phyloP scores from a whole-genome alignment of 2,888 invertebrate genomes.

The Pseudoips prasinana region DNA sequence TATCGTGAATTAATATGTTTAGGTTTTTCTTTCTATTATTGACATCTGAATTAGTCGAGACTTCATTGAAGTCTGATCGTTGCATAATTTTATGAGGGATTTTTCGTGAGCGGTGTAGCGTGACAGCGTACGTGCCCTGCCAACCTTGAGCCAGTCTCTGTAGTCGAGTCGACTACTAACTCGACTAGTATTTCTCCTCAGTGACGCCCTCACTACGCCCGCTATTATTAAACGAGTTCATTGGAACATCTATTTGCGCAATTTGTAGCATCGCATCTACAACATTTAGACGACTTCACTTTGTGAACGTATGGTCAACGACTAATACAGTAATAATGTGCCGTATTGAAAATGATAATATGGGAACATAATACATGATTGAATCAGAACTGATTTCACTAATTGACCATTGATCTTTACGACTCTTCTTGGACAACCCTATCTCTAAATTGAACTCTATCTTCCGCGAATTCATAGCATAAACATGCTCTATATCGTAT shows the following conservation, averaged over 20 bases:
- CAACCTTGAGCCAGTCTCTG: conserved; percentile 64
- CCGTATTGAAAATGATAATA: conserved; percentile 4
- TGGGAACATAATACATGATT: conserved; percentile 13
- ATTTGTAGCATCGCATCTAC: conserved; percentile 72
- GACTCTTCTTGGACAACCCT: too few species aligned
- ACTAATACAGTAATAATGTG: conserved; percentile 24
- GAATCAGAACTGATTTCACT: conserved; percentile 19
- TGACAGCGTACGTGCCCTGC: conserved; percentile 36
- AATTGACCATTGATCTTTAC: conserved; percentile 26
- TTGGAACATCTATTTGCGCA: conserved; percentile 82
- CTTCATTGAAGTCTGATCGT: background rate
- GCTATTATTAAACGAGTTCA: conserved; percentile 81
- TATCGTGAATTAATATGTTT: too few species aligned
- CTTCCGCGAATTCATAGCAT: conserved; percentile 13
- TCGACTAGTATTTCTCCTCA: conserved; percentile 53
- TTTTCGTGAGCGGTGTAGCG: conserved; percentile 45
- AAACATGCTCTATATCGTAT: conserved; percentile 9
- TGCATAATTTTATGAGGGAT: conserved; percentile 30
- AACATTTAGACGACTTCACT: conserved; percentile 73
- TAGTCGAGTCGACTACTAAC: conserved; percentile 44
- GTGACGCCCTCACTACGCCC: conserved; percentile 73
- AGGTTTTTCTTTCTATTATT: too few species aligned
- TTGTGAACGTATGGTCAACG: conserved; percentile 42
- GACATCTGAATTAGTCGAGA: too few species aligned
- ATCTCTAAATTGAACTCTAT: conserved; percentile 5